Evolutionary conservation across 2,888 invertebrate species (phyloP), one percentile per base, ranked within the genome.

Genomic region (Glaucopsyche alexis): DNA sequence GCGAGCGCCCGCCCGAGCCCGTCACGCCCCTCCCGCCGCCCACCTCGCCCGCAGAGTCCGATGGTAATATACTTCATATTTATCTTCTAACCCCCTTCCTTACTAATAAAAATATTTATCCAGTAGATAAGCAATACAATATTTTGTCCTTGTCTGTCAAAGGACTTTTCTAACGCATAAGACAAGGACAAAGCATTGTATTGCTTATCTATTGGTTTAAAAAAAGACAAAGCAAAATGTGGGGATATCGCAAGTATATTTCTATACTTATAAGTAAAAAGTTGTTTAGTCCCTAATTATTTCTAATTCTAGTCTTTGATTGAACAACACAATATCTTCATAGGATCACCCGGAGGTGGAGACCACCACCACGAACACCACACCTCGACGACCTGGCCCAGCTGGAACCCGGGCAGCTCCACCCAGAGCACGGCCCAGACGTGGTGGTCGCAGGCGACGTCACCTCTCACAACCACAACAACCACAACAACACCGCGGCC

Each of bases 21-120:
- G 93, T 95, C 11, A 97, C 97, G 0, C 97, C 97, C 0, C 89
- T 94, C 9, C 95, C 97, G 2, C 96, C 97, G 0, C 95, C 95
- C 0, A 94, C 96, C 78, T 95, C 96, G 74, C 79, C 81, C 7
- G 85, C 83, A 72, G 87, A 85, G 71, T 86, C 89, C 78, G 86
- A 90, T 79, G 92, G 92, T 91, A 77, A 73, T 8, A 19, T 9
- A 19, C 19, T 16, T 55, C 3, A 52, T 52, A 52, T n/a, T n/a
- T 14, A n/a, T n/a, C n/a, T n/a, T n/a, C n/a, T n/a, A n/a, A n/a
- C n/a, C n/a, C n/a, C n/a, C n/a, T n/a, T n/a, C n/a, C n/a, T n/a
- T n/a, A n/a, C n/a, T n/a, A n/a, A n/a, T n/a, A n/a, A n/a, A n/a
- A n/a, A n/a, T n/a, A n/a, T n/a, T n/a, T n/a, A n/a, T n/a, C n/a